A percentile compares a stretch with the other conserved stretches of the same genome.
Conservation (phyloP, 1,140 invertebrate species). For the Heliothis virescens region DNA sequence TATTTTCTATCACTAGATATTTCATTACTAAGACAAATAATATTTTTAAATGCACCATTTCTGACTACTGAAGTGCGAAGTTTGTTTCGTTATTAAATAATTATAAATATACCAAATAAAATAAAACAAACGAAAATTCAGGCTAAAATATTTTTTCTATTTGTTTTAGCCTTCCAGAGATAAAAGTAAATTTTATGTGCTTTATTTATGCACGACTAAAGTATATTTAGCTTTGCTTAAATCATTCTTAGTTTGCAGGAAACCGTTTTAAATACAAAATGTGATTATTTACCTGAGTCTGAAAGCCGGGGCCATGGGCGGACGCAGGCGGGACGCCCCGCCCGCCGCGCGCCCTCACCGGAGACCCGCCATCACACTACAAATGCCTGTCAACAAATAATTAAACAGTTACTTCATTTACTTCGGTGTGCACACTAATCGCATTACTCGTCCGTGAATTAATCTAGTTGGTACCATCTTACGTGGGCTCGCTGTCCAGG, state of each 20-base stretch:
- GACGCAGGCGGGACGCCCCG: slow-evolving; percentile 75
- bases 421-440: slow-evolving; percentile 29
- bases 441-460: slow-evolving; percentile 38
- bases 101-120: too few species aligned
- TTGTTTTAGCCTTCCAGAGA: too few species aligned
- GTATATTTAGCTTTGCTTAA: not conserved
- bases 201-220: too few species aligned
- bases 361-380: slow-evolving; percentile 70
- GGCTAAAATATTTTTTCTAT: too few species aligned
- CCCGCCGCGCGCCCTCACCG: slow-evolving; percentile 81
- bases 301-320: slow-evolving; percentile 78
- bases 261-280: slow-evolving; percentile 23
- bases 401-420: slow-evolving; percentile 48
- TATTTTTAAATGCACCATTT: too few species aligned
- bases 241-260: not conserved
- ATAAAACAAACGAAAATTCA: too few species aligned
- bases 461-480: slow-evolving; percentile 10
- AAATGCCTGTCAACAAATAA: slow-evolving; percentile 65
- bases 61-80: too few species aligned
- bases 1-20: too few species aligned
- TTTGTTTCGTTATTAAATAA: too few species aligned
- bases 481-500: not conserved
- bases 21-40: too few species aligned
- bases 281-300: slow-evolving; percentile 65
- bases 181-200: too few species aligned